Base-by-base conservation (phyloP, 2,888 invertebrate species). In the Drosophila emarginata region DNA sequence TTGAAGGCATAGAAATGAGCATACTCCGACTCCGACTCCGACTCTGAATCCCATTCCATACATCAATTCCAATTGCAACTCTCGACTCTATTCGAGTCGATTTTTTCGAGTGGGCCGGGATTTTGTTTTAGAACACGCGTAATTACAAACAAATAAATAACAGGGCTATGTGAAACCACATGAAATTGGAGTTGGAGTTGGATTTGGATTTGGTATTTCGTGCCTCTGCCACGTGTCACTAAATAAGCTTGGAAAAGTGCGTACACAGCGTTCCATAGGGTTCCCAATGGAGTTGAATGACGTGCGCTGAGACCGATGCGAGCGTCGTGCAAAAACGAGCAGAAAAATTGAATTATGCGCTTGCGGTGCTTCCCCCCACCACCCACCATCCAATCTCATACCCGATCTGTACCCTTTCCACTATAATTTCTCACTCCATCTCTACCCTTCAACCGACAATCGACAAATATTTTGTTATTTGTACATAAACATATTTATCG, bases 281-380 rank as follows among this genome's bases (percentile, higher is more conserved):
- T 39, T 74, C 74, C 74, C 74, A 51, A 52, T 14, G 82, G 82
- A 87, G 53, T 78, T 74, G 79, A 79, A 61, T 85, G 87, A 21
- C 81, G 83, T 76, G 81, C 79, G 75, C 58, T 11, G 45, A 12
- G 45, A 45, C 45, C 45, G 45, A 45, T 18, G 9, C 70, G 85
- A 74, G 74, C 87, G 82, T 64, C 74, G 85, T 84, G 79, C 85
- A 88, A 89, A 70, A 89, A 86, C 88, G 88, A 89, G 88, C 88
- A 89, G 88, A 90, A 89, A 89, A 88, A 90, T 89, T 90, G 90
- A 89, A 89, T 90, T 90, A 90, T 85, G 87, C 85, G 87, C 89
- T 88, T 83, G 82, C 81, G 89, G 88, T 86, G 90, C 89, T 89
- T 89, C 89, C 64, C 64, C 54, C 36, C 11, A 26, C 54, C 67